Percentiles rank a stretch among this genome's conserved stretches.
phyloP scores from a whole-genome alignment of 2,797 vertebrate species.

The Sebastes oblongus region DNA sequence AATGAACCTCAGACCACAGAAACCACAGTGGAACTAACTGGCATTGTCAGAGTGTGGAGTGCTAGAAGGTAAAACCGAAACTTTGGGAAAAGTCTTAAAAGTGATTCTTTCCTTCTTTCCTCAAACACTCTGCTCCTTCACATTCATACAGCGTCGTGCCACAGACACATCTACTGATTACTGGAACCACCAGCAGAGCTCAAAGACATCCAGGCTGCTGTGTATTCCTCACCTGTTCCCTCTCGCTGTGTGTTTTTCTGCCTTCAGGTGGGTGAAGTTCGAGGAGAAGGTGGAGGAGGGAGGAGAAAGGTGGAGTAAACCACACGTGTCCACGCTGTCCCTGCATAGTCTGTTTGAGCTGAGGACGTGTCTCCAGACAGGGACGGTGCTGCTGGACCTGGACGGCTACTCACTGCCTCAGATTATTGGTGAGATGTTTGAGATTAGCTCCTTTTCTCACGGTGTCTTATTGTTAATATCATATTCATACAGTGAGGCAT shows the following conservation, averaged over 20 bases:
- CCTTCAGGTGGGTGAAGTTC: conserved; percentile 95
- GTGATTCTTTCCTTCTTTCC: neutral
- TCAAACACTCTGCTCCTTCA: neutral
- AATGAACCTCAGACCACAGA: neutral
- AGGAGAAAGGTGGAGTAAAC: conserved; percentile 97
- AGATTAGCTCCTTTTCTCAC: neutral
- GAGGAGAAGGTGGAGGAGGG: conserved; percentile 98
- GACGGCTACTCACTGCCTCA: conserved; percentile 92
- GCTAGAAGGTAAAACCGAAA: neutral
- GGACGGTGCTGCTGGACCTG: conserved; percentile 91
- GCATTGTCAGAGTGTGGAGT: neutral
- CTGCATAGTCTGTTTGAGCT: conserved; percentile 97
- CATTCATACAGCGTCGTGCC: neutral
- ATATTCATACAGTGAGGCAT: neutral
- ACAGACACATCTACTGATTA: neutral
- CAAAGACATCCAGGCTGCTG: neutral
- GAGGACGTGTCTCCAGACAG: conserved; percentile 93
- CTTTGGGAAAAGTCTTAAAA: neutral
- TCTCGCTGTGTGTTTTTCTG: neutral
- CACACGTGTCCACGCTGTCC: conserved; percentile 94
- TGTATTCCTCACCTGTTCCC: neutral
- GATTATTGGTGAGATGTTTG: conserved; percentile 88
- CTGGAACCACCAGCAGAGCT: neutral
- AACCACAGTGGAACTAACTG: neutral
- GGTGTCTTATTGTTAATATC: neutral